phyloP scores from a whole-genome alignment of 2,888 invertebrate genomes.

The Diarsia rubi region DNA sequence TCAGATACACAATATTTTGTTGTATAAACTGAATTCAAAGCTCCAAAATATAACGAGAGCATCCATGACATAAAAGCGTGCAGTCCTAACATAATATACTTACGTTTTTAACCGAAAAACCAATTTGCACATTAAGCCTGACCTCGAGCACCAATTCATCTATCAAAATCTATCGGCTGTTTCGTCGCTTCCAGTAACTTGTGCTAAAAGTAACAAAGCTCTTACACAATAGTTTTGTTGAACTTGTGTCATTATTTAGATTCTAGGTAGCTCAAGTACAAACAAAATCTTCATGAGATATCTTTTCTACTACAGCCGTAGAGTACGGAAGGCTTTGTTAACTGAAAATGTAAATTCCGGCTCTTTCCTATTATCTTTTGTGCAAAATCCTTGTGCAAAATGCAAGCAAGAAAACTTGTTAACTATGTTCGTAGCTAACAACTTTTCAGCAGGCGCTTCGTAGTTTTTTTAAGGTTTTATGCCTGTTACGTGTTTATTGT shows the following conservation, averaged over 20 bases:
- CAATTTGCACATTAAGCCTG: constrained; percentile 27
- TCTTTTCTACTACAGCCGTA: constrained; percentile 12
- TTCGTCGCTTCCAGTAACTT: constrained; percentile 6
- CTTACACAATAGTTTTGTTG: constrained; percentile 19
- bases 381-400: constrained; percentile 41
- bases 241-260: background rate
- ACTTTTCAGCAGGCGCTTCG: constrained; percentile 54
- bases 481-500: constrained; percentile 3
- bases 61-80: constrained; percentile 4
- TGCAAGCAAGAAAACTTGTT: constrained; percentile 45
- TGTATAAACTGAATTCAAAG: background rate
- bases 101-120: constrained; percentile 16
- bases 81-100: background rate
- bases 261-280: constrained; percentile 20
- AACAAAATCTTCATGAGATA: constrained; percentile 38
- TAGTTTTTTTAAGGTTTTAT: constrained; percentile 29
- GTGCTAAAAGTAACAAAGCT: background rate
- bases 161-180: constrained; percentile 14
- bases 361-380: constrained; percentile 33
- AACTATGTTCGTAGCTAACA: constrained; percentile 52
- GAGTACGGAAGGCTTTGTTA: constrained; percentile 31
- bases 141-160: constrained; percentile 32
- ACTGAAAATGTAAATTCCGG: constrained; percentile 51
- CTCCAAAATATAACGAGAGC: background rate
- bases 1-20: background rate